Evolutionary conservation across 2,797 vertebrate species (phyloP), one percentile per base, ranked within the genome.

Genomic region (Otolemur crassicaudatus): DNA sequence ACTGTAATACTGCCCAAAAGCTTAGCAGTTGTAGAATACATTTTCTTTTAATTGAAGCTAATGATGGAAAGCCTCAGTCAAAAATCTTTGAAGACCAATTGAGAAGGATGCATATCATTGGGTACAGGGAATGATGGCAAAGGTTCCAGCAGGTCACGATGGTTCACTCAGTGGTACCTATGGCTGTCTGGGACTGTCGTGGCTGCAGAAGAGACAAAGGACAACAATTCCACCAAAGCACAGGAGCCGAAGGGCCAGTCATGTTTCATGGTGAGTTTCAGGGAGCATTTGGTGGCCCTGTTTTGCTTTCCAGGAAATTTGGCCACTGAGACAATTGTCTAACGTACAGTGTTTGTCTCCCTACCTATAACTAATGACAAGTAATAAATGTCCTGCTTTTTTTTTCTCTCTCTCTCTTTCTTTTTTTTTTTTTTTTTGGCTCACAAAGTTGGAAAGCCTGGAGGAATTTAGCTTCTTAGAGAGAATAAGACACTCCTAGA

Each of bases 21-120:
- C 27, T 87, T 91, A 91, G 58, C 5, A 81, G 25, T 75, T 31
- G 22, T 79, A 76, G 79, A 83, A 87, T 61, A 49, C 2, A 37
- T 94, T 87, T 94, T 84, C 40, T 11, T 87, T 87, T 84, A 73
- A 84, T 72, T 94, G 29, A 87, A 85, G 19, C 7, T 82, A 77
- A 75, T 65, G 16, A 84, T 90, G 84, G 76, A 67, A 94, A 96
- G 12, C 14, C 19, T 1, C 46, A 86, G 16, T 91, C 14, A 87
- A 82, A 94, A 94, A 61, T 89, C 63, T 27, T 56, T 86, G 69
- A 63, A 49, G 65, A 95, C 61, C 22, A 91, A 9, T 56, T 16
- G 75, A 83, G 31, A 94, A 27, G 27, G 34, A 60, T 12, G 53
- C 2, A 0, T 63, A 61, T 0, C 34, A 3, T 58, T 22, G 65